These are phyloP conservation scores for Seriola aureovittata DNA, from an alignment of 2,113 vertebrate species.

Conservation along the genomic window DNA sequence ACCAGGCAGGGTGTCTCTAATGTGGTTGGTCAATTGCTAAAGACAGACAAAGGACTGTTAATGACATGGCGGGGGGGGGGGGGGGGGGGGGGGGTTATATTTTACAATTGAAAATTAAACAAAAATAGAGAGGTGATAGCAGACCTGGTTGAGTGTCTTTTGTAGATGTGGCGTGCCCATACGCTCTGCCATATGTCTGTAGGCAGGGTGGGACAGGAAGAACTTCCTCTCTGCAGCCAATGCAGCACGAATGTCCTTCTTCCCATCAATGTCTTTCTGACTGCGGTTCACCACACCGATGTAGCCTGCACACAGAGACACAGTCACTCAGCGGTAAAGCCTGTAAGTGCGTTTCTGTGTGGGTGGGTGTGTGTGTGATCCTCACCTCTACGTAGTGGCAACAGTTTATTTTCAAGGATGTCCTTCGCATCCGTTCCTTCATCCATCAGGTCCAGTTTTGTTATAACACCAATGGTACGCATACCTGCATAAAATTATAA, in stretches of 20 bases:
- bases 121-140: neutral
- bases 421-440: constrained; percentile 96
- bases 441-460: constrained; percentile 97
- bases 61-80: neutral
- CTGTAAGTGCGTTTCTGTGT: neutral
- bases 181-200: constrained; percentile 95
- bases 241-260: constrained; percentile 93
- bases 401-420: constrained; percentile 95
- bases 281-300: constrained; percentile 97
- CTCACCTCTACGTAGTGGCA: constrained; percentile 93
- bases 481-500: constrained; percentile 83
- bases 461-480: constrained; percentile 96
- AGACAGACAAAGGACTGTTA: neutral
- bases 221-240: constrained; percentile 96
- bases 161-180: constrained; percentile 97
- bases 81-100: neutral
- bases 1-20: constrained; percentile 93
- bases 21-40: constrained; percentile 99
- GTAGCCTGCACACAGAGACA: constrained; percentile 86
- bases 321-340: neutral
- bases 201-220: constrained; percentile 94
- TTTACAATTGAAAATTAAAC: neutral
- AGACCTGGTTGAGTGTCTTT: constrained; percentile 95
- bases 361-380: neutral
- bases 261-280: constrained; percentile 98